Evolutionary conservation across 2,113 vertebrate species (phyloP), one percentile per base, ranked within the genome.

Genomic region (Megaceryle maxima): DNA sequence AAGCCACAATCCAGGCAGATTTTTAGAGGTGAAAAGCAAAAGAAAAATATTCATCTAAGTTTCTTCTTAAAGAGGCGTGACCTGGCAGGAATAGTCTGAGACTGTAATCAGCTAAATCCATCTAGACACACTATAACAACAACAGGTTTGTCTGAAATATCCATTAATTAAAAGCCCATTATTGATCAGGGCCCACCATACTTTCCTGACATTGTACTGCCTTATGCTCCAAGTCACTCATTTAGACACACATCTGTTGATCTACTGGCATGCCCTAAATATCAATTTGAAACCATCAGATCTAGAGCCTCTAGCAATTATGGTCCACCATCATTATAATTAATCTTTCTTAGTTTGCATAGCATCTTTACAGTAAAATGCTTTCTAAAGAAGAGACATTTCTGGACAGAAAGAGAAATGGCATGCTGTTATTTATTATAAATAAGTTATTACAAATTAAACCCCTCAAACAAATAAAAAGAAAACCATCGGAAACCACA

Each of bases 251-350:
- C 53, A 91, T 90, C 69, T 81, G 68, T 62, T 96, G 60, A 77
- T 88, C 57, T 35, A 25, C 59, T 83, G 43, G 16, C 80, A 33
- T 80, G 37, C 57, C 57, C 77, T 90, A 97, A 96, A 91, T 63
- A 92, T 44, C 90, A 94, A 18, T 94, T 95, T 90, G 62, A 87
- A 93, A 82, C 46, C 66, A 87, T 64, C 68, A 90, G 53, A 88
- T 72, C 37, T 66, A 82, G 44, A 94, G 46, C 53, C 66, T 91
- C 48, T 43, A 81, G 68, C 28, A 91, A 93, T 86, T 94, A 92
- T 24, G 9, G 24, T 62, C 57, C 29, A 44, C 41, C 26, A 53
- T 29, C 43, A 66, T 64, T 37, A 64, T 46, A 92, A 85, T 79
- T 81, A 39, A 93, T 92, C 44, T 80, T 80, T 85, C 63, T 76